Percentiles rank a stretch among this genome's conserved stretches.
Evolutionary conservation across 2,888 invertebrate species (phyloP).

Genomic region (Gordius sp.): DNA sequence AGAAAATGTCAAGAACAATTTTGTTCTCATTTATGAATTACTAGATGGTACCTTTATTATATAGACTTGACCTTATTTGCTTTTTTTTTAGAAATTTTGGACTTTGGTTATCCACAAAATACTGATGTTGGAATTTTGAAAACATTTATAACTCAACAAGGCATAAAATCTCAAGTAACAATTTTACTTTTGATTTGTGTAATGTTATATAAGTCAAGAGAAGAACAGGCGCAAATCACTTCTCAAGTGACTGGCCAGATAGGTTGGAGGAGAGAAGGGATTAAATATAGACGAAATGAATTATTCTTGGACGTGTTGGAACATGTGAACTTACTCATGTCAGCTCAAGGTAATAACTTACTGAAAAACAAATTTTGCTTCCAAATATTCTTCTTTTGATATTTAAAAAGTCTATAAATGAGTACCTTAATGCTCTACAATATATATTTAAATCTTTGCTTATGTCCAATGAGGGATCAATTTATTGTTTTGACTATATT

Average conservation of each 20-base stretch:
- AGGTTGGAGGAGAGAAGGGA: conserved; percentile 94
- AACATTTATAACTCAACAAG: conserved; percentile 96
- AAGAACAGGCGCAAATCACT: conserved; percentile 95
- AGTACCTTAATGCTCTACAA: too few species aligned
- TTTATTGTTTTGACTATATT: background rate
- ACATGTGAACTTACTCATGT: conserved; percentile 94
- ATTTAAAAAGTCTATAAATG: too few species aligned
- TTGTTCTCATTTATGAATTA: conserved; percentile 91
- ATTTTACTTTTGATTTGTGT: background rate
- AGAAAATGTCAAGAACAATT: conserved; percentile 98
- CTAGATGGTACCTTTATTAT: conserved; percentile 46
- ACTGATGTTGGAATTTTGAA: conserved; percentile 95
- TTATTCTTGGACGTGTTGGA: conserved; percentile 91
- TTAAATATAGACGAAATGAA: conserved; percentile 92
- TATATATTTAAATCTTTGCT: too few species aligned
- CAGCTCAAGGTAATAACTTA: conserved; percentile 91
- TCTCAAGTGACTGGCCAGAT: conserved; percentile 53
- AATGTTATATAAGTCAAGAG: conserved; percentile 51
- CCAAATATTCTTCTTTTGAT: too few species aligned
- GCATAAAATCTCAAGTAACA: conserved; percentile 50
- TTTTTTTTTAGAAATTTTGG: conserved; percentile 53
- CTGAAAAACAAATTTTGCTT: too few species aligned
- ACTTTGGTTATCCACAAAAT: conserved; percentile 98
- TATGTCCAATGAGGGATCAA: too few species aligned
- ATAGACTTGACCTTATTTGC: conserved; percentile 4